A percentile compares a stretch with the other conserved stretches of the same genome.
Conservation (phyloP, 2,888 invertebrate genomes). For the Cecidostiba fungosa region DNA sequence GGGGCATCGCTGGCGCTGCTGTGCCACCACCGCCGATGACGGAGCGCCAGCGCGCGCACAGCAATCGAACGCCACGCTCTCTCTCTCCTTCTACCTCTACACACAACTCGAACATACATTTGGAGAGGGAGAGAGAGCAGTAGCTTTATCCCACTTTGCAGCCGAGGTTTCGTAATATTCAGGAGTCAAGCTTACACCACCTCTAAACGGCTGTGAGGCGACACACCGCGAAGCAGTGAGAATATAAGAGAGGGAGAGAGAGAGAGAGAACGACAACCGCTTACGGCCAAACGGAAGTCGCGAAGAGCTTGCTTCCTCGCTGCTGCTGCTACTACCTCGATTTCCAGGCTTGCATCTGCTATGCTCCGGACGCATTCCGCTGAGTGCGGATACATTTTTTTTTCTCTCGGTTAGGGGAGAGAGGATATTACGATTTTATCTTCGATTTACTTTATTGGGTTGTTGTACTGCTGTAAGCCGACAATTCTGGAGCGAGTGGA, state of each 20-base stretch:
- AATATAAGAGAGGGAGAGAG: background rate
- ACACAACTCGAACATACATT: background rate
- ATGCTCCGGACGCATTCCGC: background rate
- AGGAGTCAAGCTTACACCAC: background rate
- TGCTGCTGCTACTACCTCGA: background rate
- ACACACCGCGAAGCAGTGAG: background rate
- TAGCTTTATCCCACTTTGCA: constrained; percentile 38
- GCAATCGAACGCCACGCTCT: constrained; percentile 33
- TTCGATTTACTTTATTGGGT: background rate
- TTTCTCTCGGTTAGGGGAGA: background rate
- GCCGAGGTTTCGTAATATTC: constrained; percentile 49
- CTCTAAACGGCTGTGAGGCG: background rate
- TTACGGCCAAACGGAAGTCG: constrained; percentile 24
- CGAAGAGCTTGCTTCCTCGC: background rate
- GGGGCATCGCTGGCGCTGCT: constrained; percentile 55
- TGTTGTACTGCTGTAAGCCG: background rate
- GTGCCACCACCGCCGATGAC: constrained; percentile 40
- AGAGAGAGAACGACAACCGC: background rate
- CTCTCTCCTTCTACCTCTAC: constrained; percentile 12
- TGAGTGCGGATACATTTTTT: background rate
- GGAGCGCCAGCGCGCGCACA: constrained; percentile 49
- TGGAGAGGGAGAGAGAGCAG: constrained; percentile 12
- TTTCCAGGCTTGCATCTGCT: background rate
- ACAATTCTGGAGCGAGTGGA: background rate
- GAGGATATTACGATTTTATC: background rate